Percentiles rank a stretch among this genome's conserved stretches.
Evolutionary conservation across 2,888 invertebrate species (phyloP).

Genomic region (Digitonthophagus gazella): DNA sequence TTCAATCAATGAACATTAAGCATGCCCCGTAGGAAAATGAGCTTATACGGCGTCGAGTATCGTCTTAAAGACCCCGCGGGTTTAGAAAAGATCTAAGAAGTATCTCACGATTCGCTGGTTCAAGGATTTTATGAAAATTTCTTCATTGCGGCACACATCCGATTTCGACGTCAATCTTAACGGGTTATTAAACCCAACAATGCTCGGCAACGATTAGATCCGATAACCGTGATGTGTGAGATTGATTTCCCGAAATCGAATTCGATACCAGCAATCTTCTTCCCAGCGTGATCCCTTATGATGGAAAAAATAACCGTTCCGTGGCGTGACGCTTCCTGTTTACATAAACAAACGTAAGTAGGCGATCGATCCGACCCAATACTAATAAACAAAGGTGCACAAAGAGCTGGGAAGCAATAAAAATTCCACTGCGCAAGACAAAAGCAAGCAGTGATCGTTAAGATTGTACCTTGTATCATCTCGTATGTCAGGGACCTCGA

Average conservation of each 20-base stretch:
- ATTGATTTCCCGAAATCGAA: neutral
- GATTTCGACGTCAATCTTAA: neutral
- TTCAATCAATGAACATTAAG: neutral
- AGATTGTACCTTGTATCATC: neutral
- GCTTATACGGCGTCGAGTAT: neutral
- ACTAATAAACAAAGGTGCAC: neutral
- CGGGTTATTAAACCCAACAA: neutral
- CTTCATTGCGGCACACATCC: neutral
- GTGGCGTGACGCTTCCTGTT: neutral
- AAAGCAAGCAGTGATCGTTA: neutral
- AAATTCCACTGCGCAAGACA: neutral
- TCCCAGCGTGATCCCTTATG: neutral
- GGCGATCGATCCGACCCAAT: neutral
- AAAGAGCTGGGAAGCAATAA: neutral
- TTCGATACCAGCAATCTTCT: neutral
- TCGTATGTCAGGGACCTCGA: neutral
- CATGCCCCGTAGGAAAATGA: neutral
- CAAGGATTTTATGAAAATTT: neutral
- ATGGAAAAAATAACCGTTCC: neutral
- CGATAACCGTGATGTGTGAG: neutral
- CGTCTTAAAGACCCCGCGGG: neutral
- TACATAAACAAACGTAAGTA: neutral
- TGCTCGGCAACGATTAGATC: neutral
- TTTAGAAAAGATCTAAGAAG: neutral
- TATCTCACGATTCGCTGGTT: neutral